Conservation (phyloP, 2,797 vertebrate species). For the Spinus pinus region DNA sequence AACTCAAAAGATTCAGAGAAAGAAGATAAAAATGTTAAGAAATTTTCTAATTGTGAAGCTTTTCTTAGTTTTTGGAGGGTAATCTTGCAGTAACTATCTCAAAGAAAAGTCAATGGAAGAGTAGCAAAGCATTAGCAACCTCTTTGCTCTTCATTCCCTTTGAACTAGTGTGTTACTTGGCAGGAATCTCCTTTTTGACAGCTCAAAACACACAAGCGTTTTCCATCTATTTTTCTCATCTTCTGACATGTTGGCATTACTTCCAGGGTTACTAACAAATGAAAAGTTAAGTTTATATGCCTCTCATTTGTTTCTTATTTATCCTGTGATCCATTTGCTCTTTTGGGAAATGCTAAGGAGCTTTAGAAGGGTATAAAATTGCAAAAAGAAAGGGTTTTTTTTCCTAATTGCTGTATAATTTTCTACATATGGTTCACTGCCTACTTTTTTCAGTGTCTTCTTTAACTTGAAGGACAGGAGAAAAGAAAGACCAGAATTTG, state of each 20-base stretch:
- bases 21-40: background rate
- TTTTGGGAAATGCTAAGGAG: background rate
- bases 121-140: background rate
- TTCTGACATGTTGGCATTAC: background rate
- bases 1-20: background rate
- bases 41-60: background rate
- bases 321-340: background rate
- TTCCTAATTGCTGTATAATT: background rate
- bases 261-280: background rate
- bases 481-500: background rate
- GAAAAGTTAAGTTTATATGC: background rate
- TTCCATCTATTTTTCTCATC: background rate
- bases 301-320: background rate
- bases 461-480: background rate
- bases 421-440: background rate
- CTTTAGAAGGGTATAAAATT: background rate
- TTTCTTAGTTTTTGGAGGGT: background rate
- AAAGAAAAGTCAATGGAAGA: background rate
- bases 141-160: background rate
- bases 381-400: background rate
- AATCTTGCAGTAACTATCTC: background rate
- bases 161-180: background rate
- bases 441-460: background rate
- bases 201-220: background rate
- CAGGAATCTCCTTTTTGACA: background rate